Percentiles rank a stretch among this genome's conserved stretches.
Conservation (phyloP, 2,888 invertebrate genomes). For the Chironomus tentans region DNA sequence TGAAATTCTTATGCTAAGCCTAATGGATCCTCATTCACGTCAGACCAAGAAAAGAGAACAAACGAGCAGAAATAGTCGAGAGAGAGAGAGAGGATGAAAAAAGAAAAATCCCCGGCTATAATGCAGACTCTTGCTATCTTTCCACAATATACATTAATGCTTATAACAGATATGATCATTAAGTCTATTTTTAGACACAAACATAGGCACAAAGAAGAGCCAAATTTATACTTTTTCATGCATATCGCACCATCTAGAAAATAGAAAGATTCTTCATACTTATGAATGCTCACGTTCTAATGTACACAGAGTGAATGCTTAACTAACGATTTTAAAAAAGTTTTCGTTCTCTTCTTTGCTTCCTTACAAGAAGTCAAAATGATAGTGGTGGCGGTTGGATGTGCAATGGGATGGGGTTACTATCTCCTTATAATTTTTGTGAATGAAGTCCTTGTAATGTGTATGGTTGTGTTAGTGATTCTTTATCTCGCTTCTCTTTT, state of each 20-base stretch:
- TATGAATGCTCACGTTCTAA: constrained; percentile 16
- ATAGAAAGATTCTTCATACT: background rate
- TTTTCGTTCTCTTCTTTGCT: background rate
- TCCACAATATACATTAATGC: no score
- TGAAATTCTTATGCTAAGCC: no score
- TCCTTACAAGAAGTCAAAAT: background rate
- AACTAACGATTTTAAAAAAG: background rate
- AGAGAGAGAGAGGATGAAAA: no score
- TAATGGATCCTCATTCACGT: background rate
- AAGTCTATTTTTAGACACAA: background rate
- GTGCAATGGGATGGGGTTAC: no score
- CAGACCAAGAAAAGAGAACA: background rate
- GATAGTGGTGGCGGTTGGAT: no score
- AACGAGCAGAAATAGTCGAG: no score
- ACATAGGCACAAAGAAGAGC: background rate
- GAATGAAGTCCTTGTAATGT: background rate
- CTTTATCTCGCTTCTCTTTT: no score
- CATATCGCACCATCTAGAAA: no score
- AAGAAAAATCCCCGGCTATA: no score
- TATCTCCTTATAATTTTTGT: background rate
- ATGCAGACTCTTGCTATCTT: no score
- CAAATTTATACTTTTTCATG: no score
- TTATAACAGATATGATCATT: no score
- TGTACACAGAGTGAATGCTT: constrained; percentile 14
- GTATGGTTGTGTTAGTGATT: background rate